Evolutionary conservation across 1,140 invertebrate species (phyloP), one percentile per base, ranked within the genome.

Genomic region (Bombus consobrinus): DNA sequence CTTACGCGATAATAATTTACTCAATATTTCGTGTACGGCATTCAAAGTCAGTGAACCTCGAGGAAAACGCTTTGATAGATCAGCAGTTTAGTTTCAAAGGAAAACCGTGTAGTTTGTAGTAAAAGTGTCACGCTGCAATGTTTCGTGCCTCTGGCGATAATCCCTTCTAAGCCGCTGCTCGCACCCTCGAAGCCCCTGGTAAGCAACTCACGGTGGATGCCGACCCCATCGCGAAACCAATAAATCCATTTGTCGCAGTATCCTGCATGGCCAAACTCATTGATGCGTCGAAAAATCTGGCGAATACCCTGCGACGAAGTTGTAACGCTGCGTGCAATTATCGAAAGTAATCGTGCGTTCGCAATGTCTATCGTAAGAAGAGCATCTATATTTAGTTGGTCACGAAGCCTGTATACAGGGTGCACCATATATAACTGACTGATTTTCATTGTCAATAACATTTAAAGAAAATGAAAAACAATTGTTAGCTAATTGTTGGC

Each of bases 221-320:
- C 66, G 74, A 87, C 59, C 41, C 43, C 68, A 78, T 85, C 25
- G 34, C 32, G 62, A 87, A 69, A 81, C 76, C 83, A 81, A 87
- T 87, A 87, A 87, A 87, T 87, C 76, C 71, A 72, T 86, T 86
- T 64, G 68, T 18, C 53, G 64, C 81, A 66, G 64, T 86, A 64
- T 59, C 53, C 53, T 53, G 41, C 81, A 86, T 72, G 37, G 74
- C 34, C 43, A 13, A 37, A 57, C 39, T 75, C 47, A 25, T 39
- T 13, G 68, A 53, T 64, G 41, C 15, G 47, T 15, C 32, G 62
- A 43, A 75, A 87, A 88, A 79, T 77, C 69, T 41, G 69, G 34
- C 37, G 32, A 83, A 53, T 73, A 39, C 53, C 34, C 43, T 43
- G 64, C 39, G 57, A n/a, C 59, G 74, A 32, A 57, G 78, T n/a